Percentiles rank a stretch among this genome's conserved stretches.
phyloP scores from a whole-genome alignment of 2,888 invertebrate species.

The Tetheella fluctuosa region DNA sequence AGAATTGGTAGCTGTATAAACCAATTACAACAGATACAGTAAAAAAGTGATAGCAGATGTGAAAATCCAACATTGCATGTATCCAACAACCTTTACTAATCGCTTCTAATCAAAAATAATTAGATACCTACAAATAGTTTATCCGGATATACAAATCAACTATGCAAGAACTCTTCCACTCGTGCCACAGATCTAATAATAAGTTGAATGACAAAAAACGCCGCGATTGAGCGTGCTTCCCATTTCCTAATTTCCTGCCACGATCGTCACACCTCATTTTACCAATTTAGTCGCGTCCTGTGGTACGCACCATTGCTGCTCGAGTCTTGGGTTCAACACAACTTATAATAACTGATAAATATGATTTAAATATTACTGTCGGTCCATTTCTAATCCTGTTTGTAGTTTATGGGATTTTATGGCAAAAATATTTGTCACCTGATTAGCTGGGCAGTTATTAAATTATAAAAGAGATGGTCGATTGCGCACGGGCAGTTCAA shows the following conservation, averaged over 20 bases:
- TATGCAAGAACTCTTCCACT: background rate
- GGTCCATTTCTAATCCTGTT: background rate
- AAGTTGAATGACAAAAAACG: constrained; percentile 38
- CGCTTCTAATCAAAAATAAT: constrained; percentile 7
- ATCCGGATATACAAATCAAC: constrained; percentile 9
- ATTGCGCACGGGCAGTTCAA: too few species aligned
- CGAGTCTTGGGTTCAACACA: constrained; percentile 11
- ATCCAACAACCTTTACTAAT: background rate
- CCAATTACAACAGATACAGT: too few species aligned
- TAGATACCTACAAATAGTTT: background rate
- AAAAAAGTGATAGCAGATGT: too few species aligned
- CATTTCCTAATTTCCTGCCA: constrained; percentile 72
- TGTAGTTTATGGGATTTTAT: background rate
- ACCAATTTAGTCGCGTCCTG: constrained; percentile 57
- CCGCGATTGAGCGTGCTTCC: constrained; percentile 48
- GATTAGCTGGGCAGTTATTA: background rate
- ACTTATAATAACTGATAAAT: constrained; percentile 9
- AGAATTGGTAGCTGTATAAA: background rate
- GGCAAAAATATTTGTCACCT: background rate
- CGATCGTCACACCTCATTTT: constrained; percentile 57
- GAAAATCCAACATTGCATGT: background rate
- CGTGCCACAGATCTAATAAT: constrained; percentile 35
- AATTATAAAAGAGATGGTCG: background rate
- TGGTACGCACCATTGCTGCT: constrained; percentile 15
- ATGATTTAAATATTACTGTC: background rate